Conservation (phyloP, 2,113 vertebrate genomes). For the Micronycteris hirsuta region DNA sequence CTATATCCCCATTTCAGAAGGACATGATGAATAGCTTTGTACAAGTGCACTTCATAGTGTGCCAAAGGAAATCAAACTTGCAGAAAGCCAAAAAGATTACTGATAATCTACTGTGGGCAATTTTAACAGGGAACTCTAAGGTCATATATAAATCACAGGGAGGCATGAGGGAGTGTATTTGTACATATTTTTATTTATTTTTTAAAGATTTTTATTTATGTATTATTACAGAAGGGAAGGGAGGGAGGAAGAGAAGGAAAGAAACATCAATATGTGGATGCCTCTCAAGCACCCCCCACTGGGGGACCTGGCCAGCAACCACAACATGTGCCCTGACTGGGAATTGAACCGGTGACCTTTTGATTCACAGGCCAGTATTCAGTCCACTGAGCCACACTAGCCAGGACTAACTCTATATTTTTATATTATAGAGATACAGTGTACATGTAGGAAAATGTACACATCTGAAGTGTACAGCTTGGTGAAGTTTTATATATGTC, state of each 20-base stretch:
- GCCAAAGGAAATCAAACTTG: not conserved
- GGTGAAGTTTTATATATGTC: not conserved
- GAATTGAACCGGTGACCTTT: too few species aligned
- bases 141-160: not conserved
- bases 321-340: too few species aligned
- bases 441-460: not conserved
- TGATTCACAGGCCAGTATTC: too few species aligned
- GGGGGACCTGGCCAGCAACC: too few species aligned
- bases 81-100: not conserved
- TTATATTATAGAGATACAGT: not conserved
- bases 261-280: too few species aligned
- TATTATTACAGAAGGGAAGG: too few species aligned
- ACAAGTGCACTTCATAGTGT: not conserved
- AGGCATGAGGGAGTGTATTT: not conserved
- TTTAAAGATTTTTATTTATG: too few species aligned
- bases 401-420: not conserved
- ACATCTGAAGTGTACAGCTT: not conserved
- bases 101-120: not conserved
- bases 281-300: too few species aligned
- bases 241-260: too few species aligned
- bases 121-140: not conserved
- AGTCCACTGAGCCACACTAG: too few species aligned
- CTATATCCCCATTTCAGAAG: too few species aligned
- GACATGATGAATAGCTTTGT: not conserved
- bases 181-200: not conserved